Evolutionary conservation across 2,113 vertebrate species (phyloP).

Genomic region (Elgaria multicarinata): DNA sequence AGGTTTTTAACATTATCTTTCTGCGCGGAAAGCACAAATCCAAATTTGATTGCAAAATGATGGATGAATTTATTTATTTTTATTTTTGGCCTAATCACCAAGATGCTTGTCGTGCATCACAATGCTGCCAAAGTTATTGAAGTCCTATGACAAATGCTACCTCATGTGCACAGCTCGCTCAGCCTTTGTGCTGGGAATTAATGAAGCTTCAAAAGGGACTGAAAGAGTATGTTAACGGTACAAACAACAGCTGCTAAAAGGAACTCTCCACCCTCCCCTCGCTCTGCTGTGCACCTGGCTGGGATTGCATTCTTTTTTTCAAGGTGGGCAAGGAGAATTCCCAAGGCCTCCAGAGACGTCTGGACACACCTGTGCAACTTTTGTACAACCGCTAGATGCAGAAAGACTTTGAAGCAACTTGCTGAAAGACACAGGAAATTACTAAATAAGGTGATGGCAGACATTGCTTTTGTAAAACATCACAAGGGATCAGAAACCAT

Average conservation of each 20-base stretch:
- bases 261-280: not conserved
- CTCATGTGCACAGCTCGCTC: conserved; percentile 49
- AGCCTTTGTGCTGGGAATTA: conserved; percentile 44
- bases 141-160: conserved; percentile 48
- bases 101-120: conserved; percentile 39
- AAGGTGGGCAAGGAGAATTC: not conserved
- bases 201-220: conserved; percentile 42
- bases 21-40: conserved; percentile 36
- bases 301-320: not conserved
- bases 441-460: not conserved
- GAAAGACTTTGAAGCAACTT: conserved; percentile 10
- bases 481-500: not conserved
- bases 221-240: not conserved
- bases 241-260: conserved; percentile 19
- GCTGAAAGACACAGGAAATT: not conserved
- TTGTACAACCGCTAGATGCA: not conserved
- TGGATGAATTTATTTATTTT: not conserved
- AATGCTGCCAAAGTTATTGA: conserved; percentile 28
- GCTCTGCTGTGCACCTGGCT: not conserved
- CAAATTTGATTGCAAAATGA: not conserved
- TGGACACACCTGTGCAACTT: not conserved
- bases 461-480: not conserved
- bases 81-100: conserved; percentile 20
- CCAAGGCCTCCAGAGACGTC: not conserved
- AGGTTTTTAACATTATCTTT: not conserved